A percentile compares a stretch with the other conserved stretches of the same genome.
Evolutionary conservation across 2,113 vertebrate genomes (phyloP).

Genomic region (Perca flavescens): DNA sequence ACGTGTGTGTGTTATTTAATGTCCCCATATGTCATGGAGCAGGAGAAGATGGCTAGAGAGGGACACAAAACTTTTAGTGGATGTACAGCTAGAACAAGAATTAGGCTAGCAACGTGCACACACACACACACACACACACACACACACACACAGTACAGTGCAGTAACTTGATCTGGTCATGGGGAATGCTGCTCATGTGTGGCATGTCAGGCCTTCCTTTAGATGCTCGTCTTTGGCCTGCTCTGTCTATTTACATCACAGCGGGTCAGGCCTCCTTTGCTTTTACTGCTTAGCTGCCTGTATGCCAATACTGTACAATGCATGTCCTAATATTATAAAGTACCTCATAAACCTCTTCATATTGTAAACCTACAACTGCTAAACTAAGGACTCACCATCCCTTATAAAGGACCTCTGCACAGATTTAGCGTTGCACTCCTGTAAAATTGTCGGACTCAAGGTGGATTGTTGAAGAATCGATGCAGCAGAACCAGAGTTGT

Average conservation of each 20-base stretch:
- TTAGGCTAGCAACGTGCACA: not conserved
- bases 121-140: constrained; percentile 6
- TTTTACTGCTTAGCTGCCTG: constrained; percentile 34
- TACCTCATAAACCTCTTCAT: not conserved
- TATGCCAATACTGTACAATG: constrained; percentile 15
- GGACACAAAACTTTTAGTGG: no score
- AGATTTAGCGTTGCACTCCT: not conserved
- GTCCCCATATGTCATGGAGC: no score
- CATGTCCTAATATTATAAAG: not conserved
- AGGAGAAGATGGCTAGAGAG: no score
- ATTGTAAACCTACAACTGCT: not conserved
- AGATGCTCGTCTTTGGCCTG: constrained; percentile 47
- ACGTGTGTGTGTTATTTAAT: no score
- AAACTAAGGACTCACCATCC: not conserved
- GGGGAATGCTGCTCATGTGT: constrained; percentile 69
- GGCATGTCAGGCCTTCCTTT: constrained; percentile 70
- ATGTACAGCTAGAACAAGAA: no score
- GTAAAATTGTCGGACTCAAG: not conserved
- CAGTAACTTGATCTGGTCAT: constrained; percentile 53
- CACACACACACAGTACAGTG: not conserved
- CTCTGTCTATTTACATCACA: constrained; percentile 74
- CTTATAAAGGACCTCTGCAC: not conserved
- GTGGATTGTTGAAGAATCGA: not conserved
- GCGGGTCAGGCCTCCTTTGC: constrained; percentile 9
- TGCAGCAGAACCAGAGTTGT: not conserved